Evolutionary conservation across 2,113 vertebrate genomes (phyloP).

Genomic region (Myrmecophaga tridactyla): DNA sequence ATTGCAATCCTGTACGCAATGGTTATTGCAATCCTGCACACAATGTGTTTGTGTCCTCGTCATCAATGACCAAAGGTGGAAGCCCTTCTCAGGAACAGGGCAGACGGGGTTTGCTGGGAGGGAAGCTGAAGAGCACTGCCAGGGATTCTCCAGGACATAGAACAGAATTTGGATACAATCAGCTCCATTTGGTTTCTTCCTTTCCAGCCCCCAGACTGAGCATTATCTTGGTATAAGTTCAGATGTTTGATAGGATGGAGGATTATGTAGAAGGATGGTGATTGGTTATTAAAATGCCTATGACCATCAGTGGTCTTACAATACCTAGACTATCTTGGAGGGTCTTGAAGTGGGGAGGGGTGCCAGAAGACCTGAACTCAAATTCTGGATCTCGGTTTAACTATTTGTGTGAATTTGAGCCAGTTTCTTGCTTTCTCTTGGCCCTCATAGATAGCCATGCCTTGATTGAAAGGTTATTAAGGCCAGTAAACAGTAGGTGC

Average conservation of each 20-base stretch:
- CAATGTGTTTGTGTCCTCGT: neutral
- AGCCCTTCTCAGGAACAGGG: neutral
- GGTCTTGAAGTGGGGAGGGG: neutral
- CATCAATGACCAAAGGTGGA: no score
- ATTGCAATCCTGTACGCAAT: no score
- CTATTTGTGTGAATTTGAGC: neutral
- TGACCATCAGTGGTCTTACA: neutral
- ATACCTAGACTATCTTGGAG: neutral
- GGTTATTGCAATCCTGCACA: neutral
- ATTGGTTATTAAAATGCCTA: neutral
- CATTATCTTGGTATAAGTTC: neutral
- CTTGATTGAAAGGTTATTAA: neutral
- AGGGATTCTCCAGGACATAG: neutral
- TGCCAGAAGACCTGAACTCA: neutral
- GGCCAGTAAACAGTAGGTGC: neutral
- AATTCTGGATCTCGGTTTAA: neutral
- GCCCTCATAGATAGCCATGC: neutral
- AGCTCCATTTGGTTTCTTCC: neutral
- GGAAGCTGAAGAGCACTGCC: neutral
- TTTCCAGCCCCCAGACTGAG: neutral
- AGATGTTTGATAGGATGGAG: neutral
- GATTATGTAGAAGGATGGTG: neutral
- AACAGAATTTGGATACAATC: neutral
- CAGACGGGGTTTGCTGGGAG: neutral
- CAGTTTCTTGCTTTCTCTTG: neutral